Evolutionary conservation across 2,888 invertebrate species (phyloP), one percentile per base, ranked within the genome.

Genomic region (Siphlonurus alternatus): DNA sequence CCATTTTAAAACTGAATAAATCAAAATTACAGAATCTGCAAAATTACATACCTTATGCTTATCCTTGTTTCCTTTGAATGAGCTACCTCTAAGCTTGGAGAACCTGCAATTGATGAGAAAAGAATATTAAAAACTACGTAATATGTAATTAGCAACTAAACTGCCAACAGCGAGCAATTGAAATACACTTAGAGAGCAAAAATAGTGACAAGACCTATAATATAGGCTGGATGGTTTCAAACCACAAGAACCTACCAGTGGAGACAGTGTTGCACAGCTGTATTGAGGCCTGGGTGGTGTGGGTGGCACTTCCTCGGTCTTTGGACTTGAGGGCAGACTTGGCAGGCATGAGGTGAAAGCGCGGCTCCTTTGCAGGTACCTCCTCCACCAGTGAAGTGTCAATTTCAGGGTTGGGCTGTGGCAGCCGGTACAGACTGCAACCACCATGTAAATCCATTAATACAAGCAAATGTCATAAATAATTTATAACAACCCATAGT

Each of bases 291-390:
- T 38, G 38, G 15, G 38, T 38, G 5, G 38, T 38, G 38, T 38
- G 38, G 15, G 38, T 38, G 38, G 7, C 15, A 38, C 38, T 38
- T 5, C 38, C 38, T 38, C 38, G 38, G 56, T 76, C 74, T 73
- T 89, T 86, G 76, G 91, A 93, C 81, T 94, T 94, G 70, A 94
- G 81, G 68, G 93, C 94, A 63, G 93, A 93, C 77, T 94, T 94
- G 67, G 93, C 83, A 68, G 93, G 93, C 81, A 92, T 85, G 69
- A 93, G 93, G 78, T 91, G 88, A 77, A 91, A 88, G 73, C 87
- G 86, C 56, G 93, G 93, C 80, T 93, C 93, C 78, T 93, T 92
- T 66, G 93, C 92, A 70, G 92, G 93, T 72, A 93, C 92, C 78
- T 93, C 92, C 76, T 93, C 93, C 67, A 93, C 86, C 69, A 90